Evolutionary conservation across 1,140 invertebrate genomes (phyloP), one percentile per base, ranked within the genome.

Genomic region (Stenopsyche tienmushanensis): DNA sequence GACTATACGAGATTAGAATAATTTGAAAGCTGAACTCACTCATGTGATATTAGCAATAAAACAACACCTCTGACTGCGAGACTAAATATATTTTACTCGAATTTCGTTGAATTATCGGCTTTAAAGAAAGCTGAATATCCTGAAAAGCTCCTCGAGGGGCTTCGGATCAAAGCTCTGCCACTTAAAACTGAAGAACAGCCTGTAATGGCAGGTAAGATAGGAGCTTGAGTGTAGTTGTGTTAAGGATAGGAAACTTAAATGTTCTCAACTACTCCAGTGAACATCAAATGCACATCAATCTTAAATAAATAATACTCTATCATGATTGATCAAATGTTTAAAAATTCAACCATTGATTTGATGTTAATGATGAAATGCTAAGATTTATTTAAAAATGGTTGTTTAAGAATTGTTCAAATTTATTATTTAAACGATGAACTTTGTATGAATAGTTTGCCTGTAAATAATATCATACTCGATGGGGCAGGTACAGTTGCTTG

Each of bases 401-500:
- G n/a, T n/a, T n/a, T n/a, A n/a, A n/a, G 29, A 7, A 34, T 34
- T 34, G 29, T 7, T 34, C 5, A 34, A 7, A 34, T 34, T 34
- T 34, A 34, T n/a, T n/a, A n/a, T 34, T 13, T 34, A 5, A 34
- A 13, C 29, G 5, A 7, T 34, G 13, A 13, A 34, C 29, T 34
- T 7, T 34, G 5, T 5, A 34, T 34, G 5, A 7, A 7, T 13
- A 34, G 29, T 34, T 34, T 34, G 5, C 5, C 29, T 34, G 29
- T 34, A 34, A 7, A 34, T 13, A 34, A 34, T 34, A 34, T 7
- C 5, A 7, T 7, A 34, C 13, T 15, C 47, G 62, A 42, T 57
- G 47, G 47, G 53, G 24, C 42, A 18, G 50, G 24, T 13, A 13
- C 50, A 57, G 50, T 41, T 52, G 42, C 42, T 54, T 68, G 66